Evolutionary conservation across 2,797 vertebrate genomes (phyloP), one percentile per base, ranked within the genome.

Genomic region (Carcharodon carcharias): DNA sequence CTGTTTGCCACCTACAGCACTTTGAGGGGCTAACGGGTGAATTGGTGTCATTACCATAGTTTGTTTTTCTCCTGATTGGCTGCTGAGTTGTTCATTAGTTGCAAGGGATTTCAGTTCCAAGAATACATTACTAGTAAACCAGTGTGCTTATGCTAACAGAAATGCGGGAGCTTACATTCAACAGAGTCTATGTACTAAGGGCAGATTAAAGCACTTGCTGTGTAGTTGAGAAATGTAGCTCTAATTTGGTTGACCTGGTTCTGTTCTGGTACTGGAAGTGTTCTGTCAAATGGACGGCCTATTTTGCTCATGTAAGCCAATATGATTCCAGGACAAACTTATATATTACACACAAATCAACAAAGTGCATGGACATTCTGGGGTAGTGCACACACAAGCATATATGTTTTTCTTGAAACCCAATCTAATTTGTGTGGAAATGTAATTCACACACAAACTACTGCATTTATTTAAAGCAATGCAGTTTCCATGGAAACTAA

Each of bases 401-500:
- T 45, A 2, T 26, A 45, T 40, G 18, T 35, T 8, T 93, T 93
- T 65, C 63, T 67, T 45, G n/a, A 28, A 93, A 93, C 45, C 61
- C n/a, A 93, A 1, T 67, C 65, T 40, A 65, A 93, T 65, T 45
- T 93, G 61, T 67, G 18, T 65, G 61, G n/a, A 93, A 67, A 12
- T 23, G 21, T 40, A 65, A n/a, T 93, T 65, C 63, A 65, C 18
- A 65, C 63, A 93, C 91, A 93, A 45, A 93, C 18, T 67, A 93
- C 45, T 67, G 63, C 71, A 50, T 95, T 95, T 1, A 58, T 54
- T 56, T 95, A 35, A 95, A 77, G 65, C 69, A 73, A 56, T 77
- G 6, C 50, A 9, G 94, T 77, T 95, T 58, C 45, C 50, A 95
- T 71, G 50, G 94, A 73, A 73, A 95, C 45, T 56, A 95, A 95